These are phyloP conservation scores for Acleris sparsana DNA, from an alignment of 2,888 invertebrate species.

Conservation along the genomic window DNA sequence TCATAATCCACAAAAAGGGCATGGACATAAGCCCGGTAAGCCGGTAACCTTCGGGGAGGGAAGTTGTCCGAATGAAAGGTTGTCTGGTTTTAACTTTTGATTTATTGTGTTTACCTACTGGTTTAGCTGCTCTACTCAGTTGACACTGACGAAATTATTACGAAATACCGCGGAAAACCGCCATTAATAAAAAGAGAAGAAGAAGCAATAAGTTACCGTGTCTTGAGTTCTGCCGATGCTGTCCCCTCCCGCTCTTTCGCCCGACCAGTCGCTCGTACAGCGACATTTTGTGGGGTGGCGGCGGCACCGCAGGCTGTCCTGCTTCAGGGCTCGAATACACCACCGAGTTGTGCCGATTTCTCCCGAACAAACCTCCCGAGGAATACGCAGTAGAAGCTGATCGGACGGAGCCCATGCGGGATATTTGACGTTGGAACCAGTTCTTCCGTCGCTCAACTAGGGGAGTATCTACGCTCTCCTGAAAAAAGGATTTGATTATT, in stretches of 20 bases:
- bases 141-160: too few relatives aligned
- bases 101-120: too few relatives aligned
- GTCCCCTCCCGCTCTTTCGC: constrained; percentile 89
- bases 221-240: constrained; percentile 84
- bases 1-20: too few relatives aligned
- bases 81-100: too few relatives aligned
- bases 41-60: too few relatives aligned
- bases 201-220: constrained; percentile 87
- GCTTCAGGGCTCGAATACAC: constrained; percentile 87
- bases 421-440: constrained; percentile 94
- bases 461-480: constrained; percentile 96
- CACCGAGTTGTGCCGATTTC: constrained; percentile 91
- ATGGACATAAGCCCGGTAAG: too few relatives aligned
- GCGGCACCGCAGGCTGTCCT: constrained; percentile 68
- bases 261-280: constrained; percentile 93
- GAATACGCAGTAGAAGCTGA: constrained; percentile 94
- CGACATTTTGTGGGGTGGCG: constrained; percentile 87
- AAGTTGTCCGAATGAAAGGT: too few relatives aligned
- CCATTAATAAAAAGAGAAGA: too few relatives aligned
- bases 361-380: constrained; percentile 88
- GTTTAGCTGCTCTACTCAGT: too few relatives aligned
- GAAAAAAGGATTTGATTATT: constrained; percentile 24
- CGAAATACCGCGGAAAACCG: too few relatives aligned
- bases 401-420: constrained; percentile 92
- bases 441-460: constrained; percentile 93